phyloP scores from a whole-genome alignment of 2,113 vertebrate species.

The Silurus meridionalis region DNA sequence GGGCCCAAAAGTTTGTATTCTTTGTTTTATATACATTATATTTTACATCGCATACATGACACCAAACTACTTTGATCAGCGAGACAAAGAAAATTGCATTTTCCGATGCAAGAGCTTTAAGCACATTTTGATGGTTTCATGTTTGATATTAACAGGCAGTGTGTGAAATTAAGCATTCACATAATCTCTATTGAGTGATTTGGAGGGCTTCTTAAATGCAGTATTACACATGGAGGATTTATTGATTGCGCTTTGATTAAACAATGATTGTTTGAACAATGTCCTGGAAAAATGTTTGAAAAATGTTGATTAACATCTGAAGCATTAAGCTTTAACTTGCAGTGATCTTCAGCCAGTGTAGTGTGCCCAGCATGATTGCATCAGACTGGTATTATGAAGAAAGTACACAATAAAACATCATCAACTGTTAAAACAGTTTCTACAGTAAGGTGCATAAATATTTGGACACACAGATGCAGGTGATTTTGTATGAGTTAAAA shows the following conservation, averaged over 20 bases:
- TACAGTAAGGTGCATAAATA: not conserved
- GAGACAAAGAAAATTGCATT: slow-evolving; percentile 4
- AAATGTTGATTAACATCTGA: not conserved
- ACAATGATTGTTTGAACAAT: not conserved
- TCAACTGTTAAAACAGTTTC: not conserved
- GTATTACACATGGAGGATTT: not conserved
- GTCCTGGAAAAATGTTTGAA: not conserved
- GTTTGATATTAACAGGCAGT: slow-evolving; percentile 33
- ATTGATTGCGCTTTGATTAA: not conserved
- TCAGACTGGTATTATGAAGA: not conserved
- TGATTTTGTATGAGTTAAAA: not conserved
- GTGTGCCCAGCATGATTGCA: not conserved
- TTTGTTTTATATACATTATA: not conserved
- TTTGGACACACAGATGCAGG: not conserved
- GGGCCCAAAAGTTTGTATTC: not conserved
- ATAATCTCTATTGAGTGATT: slow-evolving; percentile 12
- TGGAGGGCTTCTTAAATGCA: not conserved
- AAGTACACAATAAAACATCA: not conserved
- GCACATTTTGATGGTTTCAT: slow-evolving; percentile 31
- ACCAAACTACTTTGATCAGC: not conserved
- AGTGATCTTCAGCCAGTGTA: not conserved
- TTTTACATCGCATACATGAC: not conserved
- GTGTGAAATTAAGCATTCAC: slow-evolving; percentile 28
- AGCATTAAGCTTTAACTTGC: not conserved
- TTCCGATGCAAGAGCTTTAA: slow-evolving; percentile 9